Evolutionary conservation across 64 coral and sea anemone genomes (phyloP).

Genomic region (Astreopora myriophthalma): DNA sequence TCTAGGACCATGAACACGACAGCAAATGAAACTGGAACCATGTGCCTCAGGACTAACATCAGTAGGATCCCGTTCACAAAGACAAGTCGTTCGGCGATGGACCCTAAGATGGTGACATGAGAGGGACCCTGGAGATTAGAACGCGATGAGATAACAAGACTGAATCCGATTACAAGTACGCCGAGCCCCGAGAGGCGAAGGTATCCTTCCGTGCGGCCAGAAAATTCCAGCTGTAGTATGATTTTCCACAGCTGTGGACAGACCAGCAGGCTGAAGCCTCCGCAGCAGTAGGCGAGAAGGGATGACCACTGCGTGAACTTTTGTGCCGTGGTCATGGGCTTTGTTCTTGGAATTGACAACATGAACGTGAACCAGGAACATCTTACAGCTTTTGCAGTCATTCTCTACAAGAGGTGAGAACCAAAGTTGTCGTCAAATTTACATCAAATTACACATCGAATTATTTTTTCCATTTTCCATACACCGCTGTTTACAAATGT

Average conservation of each 20-base stretch:
- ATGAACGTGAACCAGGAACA: slow-evolving; percentile 47
- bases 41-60: neutral
- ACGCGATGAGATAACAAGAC: slow-evolving; percentile 29
- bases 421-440: neutral
- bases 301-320: slow-evolving; percentile 20
- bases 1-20: slow-evolving; percentile 57
- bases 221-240: neutral
- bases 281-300: slow-evolving; percentile 5
- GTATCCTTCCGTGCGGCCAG: slow-evolving; percentile 8
- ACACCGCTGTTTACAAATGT: no score
- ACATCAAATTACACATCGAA: no score
- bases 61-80: slow-evolving; percentile 59
- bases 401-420: neutral
- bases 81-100: neutral
- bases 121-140: neutral
- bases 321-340: neutral
- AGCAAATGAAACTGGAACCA: slow-evolving; percentile 47
- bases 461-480: no score
- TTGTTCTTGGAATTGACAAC: slow-evolving; percentile 23
- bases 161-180: slow-evolving; percentile 50
- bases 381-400: neutral
- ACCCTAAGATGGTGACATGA: slow-evolving; percentile 36
- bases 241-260: slow-evolving; percentile 37
- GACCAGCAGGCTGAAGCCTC: slow-evolving; percentile 46
- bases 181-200: slow-evolving; percentile 52